These are phyloP conservation scores for Fragum whitleyi DNA, from an alignment of 2,888 invertebrate genomes.

Conservation along the genomic window DNA sequence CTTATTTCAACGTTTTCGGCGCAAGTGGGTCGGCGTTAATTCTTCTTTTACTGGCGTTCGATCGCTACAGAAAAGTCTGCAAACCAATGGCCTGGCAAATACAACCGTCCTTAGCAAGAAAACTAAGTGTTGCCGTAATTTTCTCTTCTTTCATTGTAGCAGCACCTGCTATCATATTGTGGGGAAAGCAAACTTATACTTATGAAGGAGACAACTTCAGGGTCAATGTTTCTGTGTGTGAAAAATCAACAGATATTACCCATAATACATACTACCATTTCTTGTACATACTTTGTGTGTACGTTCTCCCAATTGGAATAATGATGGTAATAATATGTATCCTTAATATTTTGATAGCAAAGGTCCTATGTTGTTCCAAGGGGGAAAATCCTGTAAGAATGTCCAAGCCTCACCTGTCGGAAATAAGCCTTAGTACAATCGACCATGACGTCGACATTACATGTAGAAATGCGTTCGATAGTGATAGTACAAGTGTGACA, in stretches of 20 bases:
- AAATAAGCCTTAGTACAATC: background rate
- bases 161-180: constrained; percentile 31
- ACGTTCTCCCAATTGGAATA: constrained; percentile 36
- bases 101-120: constrained; percentile 28
- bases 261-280: constrained; percentile 28
- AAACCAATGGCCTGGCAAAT: constrained; percentile 49
- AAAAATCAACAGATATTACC: constrained; percentile 29
- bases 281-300: constrained; percentile 32
- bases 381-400: background rate
- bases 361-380: constrained; percentile 26
- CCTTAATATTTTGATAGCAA: constrained; percentile 37
- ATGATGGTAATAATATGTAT: constrained; percentile 9
- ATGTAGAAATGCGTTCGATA: background rate
- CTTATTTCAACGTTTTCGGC: constrained; percentile 57
- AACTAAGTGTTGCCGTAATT: constrained; percentile 23
- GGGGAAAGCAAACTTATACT: constrained; percentile 43
- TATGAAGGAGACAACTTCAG: constrained; percentile 2
- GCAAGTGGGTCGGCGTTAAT: constrained; percentile 53
- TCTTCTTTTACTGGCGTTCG: constrained; percentile 46
- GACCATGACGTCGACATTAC: background rate
- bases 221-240: constrained; percentile 50
- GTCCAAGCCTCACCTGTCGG: background rate
- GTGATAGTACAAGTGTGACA: background rate
- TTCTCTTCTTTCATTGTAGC: constrained; percentile 29
- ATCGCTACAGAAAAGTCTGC: constrained; percentile 55